phyloP scores from a whole-genome alignment of 2,888 invertebrate genomes.

The Eilema griseolum region DNA sequence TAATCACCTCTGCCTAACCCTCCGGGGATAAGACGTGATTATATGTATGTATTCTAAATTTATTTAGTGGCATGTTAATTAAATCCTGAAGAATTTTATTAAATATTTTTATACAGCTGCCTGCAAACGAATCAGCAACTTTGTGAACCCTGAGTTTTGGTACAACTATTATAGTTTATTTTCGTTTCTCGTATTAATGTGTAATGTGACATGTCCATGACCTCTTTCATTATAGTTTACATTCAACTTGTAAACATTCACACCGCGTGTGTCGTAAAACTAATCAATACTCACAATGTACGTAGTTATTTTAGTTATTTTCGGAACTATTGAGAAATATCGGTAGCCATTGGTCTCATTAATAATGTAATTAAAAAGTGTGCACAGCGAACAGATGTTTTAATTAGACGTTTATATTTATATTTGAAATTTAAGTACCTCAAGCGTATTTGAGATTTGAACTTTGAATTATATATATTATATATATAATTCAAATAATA shows the following conservation, averaged over 20 bases:
- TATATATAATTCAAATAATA: too few species aligned
- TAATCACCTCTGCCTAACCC: too few species aligned
- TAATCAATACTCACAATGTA: constrained; percentile 3
- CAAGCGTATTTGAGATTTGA: neutral
- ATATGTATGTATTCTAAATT: too few species aligned
- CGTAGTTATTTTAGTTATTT: neutral
- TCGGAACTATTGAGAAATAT: neutral
- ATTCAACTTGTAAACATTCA: constrained; percentile 1
- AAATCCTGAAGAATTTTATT: too few species aligned
- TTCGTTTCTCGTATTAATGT: neutral
- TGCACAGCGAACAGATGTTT: neutral
- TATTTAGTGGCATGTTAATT: too few species aligned
- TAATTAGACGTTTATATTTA: neutral
- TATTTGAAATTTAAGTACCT: too few species aligned
- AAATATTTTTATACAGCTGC: too few species aligned
- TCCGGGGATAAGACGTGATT: too few species aligned
- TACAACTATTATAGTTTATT: too few species aligned
- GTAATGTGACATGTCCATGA: neutral
- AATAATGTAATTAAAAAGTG: neutral
- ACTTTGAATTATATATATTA: too few species aligned
- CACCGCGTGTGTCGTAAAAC: neutral
- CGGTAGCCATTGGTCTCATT: neutral
- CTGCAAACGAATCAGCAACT: too few species aligned
- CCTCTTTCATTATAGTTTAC: constrained; percentile 2
- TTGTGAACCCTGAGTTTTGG: too few species aligned